Conservation (phyloP, 2,888 invertebrate genomes). For the Andrena praecox region DNA sequence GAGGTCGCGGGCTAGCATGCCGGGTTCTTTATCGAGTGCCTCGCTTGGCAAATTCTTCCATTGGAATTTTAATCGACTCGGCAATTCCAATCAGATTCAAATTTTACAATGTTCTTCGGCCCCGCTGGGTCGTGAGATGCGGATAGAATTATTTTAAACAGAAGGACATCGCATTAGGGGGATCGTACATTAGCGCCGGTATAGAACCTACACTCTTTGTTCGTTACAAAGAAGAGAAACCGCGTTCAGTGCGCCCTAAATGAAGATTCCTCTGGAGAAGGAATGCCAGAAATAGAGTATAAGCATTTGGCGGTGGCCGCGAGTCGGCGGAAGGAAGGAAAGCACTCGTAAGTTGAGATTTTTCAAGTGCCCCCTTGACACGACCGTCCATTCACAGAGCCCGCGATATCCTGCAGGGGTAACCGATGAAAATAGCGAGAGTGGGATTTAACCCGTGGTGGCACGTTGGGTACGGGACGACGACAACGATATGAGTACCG, state of each 20-base stretch:
- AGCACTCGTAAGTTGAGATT: conserved; percentile 72
- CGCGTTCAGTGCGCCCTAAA: neutral
- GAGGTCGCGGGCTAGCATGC: neutral
- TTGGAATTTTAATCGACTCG: neutral
- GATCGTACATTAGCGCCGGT: too few species aligned
- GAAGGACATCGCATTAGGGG: too few species aligned
- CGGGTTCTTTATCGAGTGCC: neutral
- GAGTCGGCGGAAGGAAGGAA: conserved; percentile 46
- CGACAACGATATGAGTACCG: conserved; percentile 77
- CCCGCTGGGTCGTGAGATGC: too few species aligned
- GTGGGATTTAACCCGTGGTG: conserved; percentile 48
- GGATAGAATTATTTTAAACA: too few species aligned
- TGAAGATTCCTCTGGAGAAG: neutral
- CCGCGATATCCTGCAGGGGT: conserved; percentile 76
- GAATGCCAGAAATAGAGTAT: too few species aligned
- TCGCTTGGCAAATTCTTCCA: neutral
- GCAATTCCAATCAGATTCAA: neutral
- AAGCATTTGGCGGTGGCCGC: conserved; percentile 51
- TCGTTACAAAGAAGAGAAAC: neutral
- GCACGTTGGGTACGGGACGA: conserved; percentile 70
- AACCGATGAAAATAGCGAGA: conserved; percentile 66
- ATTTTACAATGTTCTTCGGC: too few species aligned
- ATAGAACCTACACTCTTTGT: neutral
- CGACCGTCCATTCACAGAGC: conserved; percentile 78
- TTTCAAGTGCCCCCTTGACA: conserved; percentile 79